Percentiles rank a stretch among this genome's conserved stretches.
Evolutionary conservation across 2,113 vertebrate species (phyloP).

Genomic region (Henicopernis longicauda): DNA sequence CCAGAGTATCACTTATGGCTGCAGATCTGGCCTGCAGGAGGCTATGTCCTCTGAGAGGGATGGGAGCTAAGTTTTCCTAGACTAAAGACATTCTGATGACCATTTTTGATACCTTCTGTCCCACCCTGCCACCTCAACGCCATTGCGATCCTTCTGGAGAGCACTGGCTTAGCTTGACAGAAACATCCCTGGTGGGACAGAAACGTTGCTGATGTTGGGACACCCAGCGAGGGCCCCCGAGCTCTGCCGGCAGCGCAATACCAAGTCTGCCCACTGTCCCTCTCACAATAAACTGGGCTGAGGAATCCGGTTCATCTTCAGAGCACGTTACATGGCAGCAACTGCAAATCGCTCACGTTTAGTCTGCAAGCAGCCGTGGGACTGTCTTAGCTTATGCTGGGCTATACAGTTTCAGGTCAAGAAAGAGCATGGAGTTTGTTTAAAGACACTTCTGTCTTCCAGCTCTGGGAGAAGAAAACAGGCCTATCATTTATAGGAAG

Average conservation of each 20-base stretch:
- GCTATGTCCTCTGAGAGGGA: not conserved
- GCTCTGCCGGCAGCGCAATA: accelerated
- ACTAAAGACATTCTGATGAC: not conserved
- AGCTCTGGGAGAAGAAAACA: not conserved
- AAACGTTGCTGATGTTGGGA: not conserved
- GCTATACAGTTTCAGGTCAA: not conserved
- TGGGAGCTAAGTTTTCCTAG: not conserved
- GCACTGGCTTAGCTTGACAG: not conserved
- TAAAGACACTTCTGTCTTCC: not conserved
- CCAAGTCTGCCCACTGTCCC: not conserved
- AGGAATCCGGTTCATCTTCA: not conserved
- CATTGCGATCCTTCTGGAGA: not conserved
- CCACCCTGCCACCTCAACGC: not conserved
- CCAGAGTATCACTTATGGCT: not conserved
- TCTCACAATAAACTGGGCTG: not conserved
- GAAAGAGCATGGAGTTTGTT: not conserved
- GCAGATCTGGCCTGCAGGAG: not conserved
- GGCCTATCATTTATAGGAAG: not conserved
- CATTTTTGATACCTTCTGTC: not conserved
- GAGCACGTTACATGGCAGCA: accelerated
- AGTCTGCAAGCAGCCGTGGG: not conserved
- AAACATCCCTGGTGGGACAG: not conserved
- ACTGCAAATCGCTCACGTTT: accelerated
- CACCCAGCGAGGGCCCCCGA: accelerated
- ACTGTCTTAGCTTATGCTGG: not conserved